Evolutionary conservation across 2,113 vertebrate species (phyloP), one percentile per base, ranked within the genome.

Genomic region (Chaenogobius annularis): DNA sequence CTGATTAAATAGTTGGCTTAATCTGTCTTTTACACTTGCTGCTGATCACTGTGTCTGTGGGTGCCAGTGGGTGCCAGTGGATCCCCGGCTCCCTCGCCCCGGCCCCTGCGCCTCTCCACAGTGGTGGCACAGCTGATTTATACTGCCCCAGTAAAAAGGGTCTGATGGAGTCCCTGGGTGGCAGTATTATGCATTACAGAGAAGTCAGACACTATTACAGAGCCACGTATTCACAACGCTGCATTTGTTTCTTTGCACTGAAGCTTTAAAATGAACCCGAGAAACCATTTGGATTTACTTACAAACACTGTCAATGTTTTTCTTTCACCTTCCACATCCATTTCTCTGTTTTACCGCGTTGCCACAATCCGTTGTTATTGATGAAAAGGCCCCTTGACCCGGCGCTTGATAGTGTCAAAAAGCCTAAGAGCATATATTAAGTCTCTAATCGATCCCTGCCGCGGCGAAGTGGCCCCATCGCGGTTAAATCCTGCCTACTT

Each of bases 381-480:
- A 72, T 72, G 17, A 65, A 65, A 66, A 66, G 63, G 3, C 61
- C 52, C 20, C 66, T 64, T 69, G 56, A 75, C 77, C 66, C 68
- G 1, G 58, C 20, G 43, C 52, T 55, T 65, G 62, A 79, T 70
- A 70, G 62, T 73, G 31, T 47, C 3, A 10, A 66, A 70, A 54
- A 81, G 12, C 52, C 62, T 12, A 54, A 68, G 55, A 80, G 68
- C 50, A n/a, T 40, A 73, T 66, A 70, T 79, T 78, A 68, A 55
- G 64, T n/a, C 9, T 17, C 47, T 75, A 69, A 89, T 90, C 81
- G 80, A 80, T 83, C 84, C 75, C 77, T 77, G 74, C 74, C 54
- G 66, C 40, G 68, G 61, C 70, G 75, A 86, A 89, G 80, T 83
- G 73, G 80, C 79, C 78, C 20, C 14, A 61, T 35, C 64, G n/a